Evolutionary conservation across 2,888 invertebrate species (phyloP).

Genomic region (Eucera pruinosa): DNA sequence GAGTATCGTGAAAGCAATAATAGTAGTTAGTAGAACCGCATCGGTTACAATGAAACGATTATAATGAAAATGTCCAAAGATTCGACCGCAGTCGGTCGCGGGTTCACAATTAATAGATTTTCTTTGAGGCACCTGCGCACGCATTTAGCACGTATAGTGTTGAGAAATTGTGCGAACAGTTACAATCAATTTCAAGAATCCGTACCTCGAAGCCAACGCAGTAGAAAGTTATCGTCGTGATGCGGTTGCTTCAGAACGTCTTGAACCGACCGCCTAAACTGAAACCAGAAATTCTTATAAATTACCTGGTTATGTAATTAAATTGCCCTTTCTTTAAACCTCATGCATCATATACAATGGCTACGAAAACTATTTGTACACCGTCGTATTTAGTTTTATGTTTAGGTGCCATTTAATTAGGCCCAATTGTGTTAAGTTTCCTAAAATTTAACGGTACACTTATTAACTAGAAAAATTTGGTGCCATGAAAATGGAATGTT

Average conservation of each 20-base stretch:
- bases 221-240: slow-evolving; percentile 91
- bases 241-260: slow-evolving; percentile 88
- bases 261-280: slow-evolving; percentile 90
- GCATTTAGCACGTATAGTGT: neutral
- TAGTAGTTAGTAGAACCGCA: neutral
- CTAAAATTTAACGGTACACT: too few relatives aligned
- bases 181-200: slow-evolving; percentile 23
- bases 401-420: too few relatives aligned
- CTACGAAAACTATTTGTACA: neutral
- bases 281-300: slow-evolving; percentile 83
- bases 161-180: slow-evolving; percentile 12
- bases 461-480: too few relatives aligned
- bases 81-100: neutral
- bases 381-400: too few relatives aligned
- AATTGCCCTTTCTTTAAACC: neutral
- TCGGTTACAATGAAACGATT: too few relatives aligned
- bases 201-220: slow-evolving; percentile 93
- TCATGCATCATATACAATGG: neutral
- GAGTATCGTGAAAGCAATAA: neutral
- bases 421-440: too few relatives aligned
- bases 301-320: neutral
- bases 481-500: too few relatives aligned
- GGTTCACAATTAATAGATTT: neutral
- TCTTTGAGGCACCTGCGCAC: neutral
- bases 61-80: too few relatives aligned